These are phyloP conservation scores for Sylvicola cinctus DNA, from an alignment of 2,888 invertebrate genomes.

Conservation along the genomic window DNA sequence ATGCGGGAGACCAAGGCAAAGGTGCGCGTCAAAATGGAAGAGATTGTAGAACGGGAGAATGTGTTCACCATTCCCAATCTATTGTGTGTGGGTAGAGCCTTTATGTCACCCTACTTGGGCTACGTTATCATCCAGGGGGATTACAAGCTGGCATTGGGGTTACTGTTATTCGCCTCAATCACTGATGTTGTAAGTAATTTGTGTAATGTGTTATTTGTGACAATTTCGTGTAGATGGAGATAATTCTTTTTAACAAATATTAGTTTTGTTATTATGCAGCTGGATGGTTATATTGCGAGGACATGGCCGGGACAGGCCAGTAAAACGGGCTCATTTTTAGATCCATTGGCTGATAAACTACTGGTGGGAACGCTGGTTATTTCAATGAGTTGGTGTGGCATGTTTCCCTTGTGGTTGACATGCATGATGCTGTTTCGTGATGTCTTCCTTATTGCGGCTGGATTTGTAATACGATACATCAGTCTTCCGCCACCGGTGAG, in stretches of 20 bases:
- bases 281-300: conserved; percentile 93
- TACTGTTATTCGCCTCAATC: conserved; percentile 70
- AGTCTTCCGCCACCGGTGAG: conserved; percentile 77
- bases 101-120: conserved; percentile 71
- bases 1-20: conserved; percentile 48
- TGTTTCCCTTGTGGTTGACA: conserved; percentile 68
- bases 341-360: conserved; percentile 93
- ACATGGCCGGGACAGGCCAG: conserved; percentile 81
- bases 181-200: conserved; percentile 70
- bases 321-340: conserved; percentile 83
- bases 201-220: too few species aligned
- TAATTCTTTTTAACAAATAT: too few species aligned
- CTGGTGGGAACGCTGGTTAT: conserved; percentile 76
- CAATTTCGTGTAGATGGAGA: too few species aligned
- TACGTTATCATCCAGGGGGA: conserved; percentile 68
- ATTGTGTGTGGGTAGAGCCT: conserved; percentile 67
- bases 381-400: conserved; percentile 61
- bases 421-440: conserved; percentile 70
- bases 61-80: conserved; percentile 86
- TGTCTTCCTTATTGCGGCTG: conserved; percentile 57
- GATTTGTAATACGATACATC: conserved; percentile 75
- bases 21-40: conserved; percentile 54
- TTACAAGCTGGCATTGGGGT: conserved; percentile 57
- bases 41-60: conserved; percentile 46
- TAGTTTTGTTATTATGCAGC: conserved; percentile 27